Evolutionary conservation across 2,113 vertebrate genomes (phyloP), one percentile per base, ranked within the genome.

Genomic region (Himantopus leucocephalus): DNA sequence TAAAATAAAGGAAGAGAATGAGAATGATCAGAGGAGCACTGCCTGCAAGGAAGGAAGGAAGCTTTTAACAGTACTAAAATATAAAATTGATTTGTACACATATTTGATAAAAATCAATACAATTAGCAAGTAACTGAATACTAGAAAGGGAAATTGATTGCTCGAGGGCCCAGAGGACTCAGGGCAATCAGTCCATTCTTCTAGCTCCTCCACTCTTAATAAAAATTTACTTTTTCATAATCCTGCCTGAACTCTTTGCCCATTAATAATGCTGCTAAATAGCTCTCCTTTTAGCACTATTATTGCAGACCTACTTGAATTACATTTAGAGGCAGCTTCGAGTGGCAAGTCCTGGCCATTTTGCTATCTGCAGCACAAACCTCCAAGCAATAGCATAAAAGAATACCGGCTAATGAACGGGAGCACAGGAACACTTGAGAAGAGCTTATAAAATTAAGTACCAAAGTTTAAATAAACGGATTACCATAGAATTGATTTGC

Each of bases 211-310:
- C 94, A 96, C 92, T 96, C 96, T 96, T 96, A 97, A 97, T 98
- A 97, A 97, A 97, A 98, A 97, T 96, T 95, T 96, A 97, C 92
- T 97, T 97, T 97, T 97, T 96, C 97, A 97, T 98, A 98, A 97
- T 97, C 96, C 93, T 95, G 96, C 93, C 94, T 96, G 96, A 96
- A 97, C 95, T 97, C 88, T 96, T 96, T 96, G 92, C 85, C 93
- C 94, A 93, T 97, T 98, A 96, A 96, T 97, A 97, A 96, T 73
- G 81, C 84, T 0, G 0, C 96, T 97, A 97, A 97, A 97, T 87
- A 97, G 97, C 96, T 92, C 92, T 96, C 96, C 92, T 96, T 96
- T 96, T 97, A 95, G 95, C 90, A 90, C 92, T 95, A 91, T 97
- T 97, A 97, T 94, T 90, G 59, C 85, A 92, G 92, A 83, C 87